phyloP scores from a whole-genome alignment of 1,140 invertebrate genomes.

The Bursaphelenchus mucronatus region DNA sequence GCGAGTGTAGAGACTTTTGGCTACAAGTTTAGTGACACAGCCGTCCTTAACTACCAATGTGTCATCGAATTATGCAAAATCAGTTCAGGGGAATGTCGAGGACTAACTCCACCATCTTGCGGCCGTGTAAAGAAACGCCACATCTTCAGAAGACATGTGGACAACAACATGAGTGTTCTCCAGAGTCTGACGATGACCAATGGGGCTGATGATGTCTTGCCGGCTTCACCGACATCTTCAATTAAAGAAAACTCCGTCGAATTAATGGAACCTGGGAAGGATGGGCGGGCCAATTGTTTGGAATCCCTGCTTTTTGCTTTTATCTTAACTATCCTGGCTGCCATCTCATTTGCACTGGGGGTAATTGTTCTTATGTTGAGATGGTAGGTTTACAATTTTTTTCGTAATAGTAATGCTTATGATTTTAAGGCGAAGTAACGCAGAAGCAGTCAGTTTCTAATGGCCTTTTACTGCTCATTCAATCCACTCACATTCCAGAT shows the following conservation, averaged over 20 bases:
- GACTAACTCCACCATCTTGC: conserved; percentile 46
- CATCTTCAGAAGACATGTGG: conserved; percentile 14
- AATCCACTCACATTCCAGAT: too few relatives aligned
- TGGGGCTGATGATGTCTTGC: neutral
- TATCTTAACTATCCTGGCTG: conserved; percentile 23
- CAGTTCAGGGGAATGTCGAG: conserved; percentile 46
- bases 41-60: conserved; percentile 55
- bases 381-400: conserved; percentile 9
- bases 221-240: neutral
- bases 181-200: conserved; percentile 8
- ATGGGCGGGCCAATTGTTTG: conserved; percentile 24
- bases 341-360: conserved; percentile 21
- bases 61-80: conserved; percentile 55
- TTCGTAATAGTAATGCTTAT: too few relatives aligned
- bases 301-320: conserved; percentile 32
- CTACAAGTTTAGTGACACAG: conserved; percentile 57
- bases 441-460: too few relatives aligned
- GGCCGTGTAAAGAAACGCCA: conserved; percentile 33
- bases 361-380: conserved; percentile 27
- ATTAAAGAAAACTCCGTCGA: conserved; percentile 12
- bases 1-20: conserved; percentile 54
- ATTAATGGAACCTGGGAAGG: neutral
- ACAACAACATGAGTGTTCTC: conserved; percentile 11
- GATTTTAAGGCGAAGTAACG: too few relatives aligned
- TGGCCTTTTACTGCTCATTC: too few relatives aligned